These are phyloP conservation scores for Vanacampus margaritifer DNA, from an alignment of 2,113 vertebrate species.

Conservation along the genomic window DNA sequence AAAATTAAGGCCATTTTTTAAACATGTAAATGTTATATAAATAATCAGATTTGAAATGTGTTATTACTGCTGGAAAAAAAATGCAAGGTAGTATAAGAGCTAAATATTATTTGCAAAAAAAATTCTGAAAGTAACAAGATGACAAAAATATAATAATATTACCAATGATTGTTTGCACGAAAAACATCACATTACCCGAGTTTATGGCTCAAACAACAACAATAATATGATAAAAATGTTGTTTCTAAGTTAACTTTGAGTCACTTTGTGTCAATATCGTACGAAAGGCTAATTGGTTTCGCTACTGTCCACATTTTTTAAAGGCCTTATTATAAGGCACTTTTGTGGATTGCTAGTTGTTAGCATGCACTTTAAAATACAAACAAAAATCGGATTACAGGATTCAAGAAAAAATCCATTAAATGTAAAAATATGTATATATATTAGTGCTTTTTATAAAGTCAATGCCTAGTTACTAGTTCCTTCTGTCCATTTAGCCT, in stretches of 20 bases:
- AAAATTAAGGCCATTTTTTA: too few species aligned
- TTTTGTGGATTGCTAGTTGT: background rate
- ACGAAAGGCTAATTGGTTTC: background rate
- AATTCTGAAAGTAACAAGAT: too few species aligned
- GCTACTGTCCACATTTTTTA: background rate
- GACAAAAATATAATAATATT: too few species aligned
- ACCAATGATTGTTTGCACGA: too few species aligned
- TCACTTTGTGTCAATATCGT: background rate
- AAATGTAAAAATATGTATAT: slow-evolving; percentile 53
- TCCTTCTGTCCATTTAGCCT: slow-evolving; percentile 43
- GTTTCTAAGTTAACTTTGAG: background rate
- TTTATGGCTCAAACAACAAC: too few species aligned
- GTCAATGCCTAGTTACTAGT: slow-evolving; percentile 49
- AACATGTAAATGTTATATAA: too few species aligned
- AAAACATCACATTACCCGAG: too few species aligned
- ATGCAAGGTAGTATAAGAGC: too few species aligned
- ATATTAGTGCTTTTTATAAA: slow-evolving; percentile 36
- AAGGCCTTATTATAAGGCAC: too few species aligned
- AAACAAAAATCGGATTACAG: slow-evolving; percentile 60
- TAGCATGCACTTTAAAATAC: background rate
- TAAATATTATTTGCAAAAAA: too few species aligned
- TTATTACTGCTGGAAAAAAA: too few species aligned
- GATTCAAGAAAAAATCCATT: slow-evolving; percentile 53
- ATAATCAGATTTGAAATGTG: too few species aligned
- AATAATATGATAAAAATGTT: background rate